phyloP scores from a whole-genome alignment of 2,888 invertebrate genomes.

The Nephrocerus scutellatus region DNA sequence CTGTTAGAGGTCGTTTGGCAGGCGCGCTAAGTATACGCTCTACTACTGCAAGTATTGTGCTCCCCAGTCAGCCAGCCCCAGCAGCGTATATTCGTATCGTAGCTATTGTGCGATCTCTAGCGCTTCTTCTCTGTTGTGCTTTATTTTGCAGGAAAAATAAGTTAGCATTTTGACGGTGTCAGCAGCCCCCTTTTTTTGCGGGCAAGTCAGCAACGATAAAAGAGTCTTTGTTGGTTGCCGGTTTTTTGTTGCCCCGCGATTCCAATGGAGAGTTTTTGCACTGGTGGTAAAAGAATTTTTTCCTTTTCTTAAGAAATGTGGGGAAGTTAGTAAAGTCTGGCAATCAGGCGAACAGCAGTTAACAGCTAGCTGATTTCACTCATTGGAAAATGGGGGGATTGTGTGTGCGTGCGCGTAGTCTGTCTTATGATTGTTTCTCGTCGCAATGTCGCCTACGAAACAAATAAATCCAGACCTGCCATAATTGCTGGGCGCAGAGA shows the following conservation, averaged over 20 bases:
- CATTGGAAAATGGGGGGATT: constrained; percentile 10
- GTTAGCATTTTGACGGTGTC: no score
- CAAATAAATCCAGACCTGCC: no score
- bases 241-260: no score
- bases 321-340: constrained; percentile 17
- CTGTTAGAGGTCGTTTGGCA: background rate
- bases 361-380: background rate
- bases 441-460: no score
- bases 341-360: constrained; percentile 11
- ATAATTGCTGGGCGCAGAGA: no score
- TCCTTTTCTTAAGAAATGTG: constrained; percentile 17
- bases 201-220: no score
- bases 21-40: background rate
- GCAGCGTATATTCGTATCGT: background rate
- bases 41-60: background rate
- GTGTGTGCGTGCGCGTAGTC: background rate
- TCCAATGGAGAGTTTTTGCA: constrained; percentile 15
- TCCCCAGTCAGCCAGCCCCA: background rate
- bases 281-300: constrained; percentile 9
- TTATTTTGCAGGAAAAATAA: no score
- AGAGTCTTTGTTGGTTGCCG: no score
- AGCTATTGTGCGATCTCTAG: no score
- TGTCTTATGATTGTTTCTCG: background rate
- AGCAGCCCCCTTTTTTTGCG: no score
- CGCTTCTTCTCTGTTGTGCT: no score